phyloP scores from a whole-genome alignment of 2,888 invertebrate genomes.

The Patella ulyssiponensis region DNA sequence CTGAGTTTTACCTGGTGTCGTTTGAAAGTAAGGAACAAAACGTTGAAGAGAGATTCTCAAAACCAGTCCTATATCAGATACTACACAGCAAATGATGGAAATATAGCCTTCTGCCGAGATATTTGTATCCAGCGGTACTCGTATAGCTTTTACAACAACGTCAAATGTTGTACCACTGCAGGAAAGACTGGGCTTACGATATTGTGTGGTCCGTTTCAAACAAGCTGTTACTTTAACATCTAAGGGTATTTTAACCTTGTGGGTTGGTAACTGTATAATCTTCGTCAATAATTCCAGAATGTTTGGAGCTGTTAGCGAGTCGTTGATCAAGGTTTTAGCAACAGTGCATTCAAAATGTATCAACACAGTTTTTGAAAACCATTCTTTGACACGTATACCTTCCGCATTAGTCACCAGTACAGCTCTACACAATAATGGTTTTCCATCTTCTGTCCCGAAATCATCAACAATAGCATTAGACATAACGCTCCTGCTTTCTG shows the following conservation, averaged over 20 bases:
- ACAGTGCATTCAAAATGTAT: neutral
- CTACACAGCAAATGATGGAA: constrained; percentile 10
- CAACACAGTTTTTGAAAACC: neutral
- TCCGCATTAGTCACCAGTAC: neutral
- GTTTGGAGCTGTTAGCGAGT: neutral
- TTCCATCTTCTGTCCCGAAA: neutral
- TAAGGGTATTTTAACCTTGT: neutral
- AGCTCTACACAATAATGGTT: neutral
- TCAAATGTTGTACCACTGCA: neutral
- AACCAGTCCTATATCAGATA: constrained; percentile 15
- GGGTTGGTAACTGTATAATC: neutral
- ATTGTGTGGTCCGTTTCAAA: neutral
- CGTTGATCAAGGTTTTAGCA: neutral
- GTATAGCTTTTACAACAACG: neutral
- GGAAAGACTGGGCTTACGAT: neutral
- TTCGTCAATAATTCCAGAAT: neutral
- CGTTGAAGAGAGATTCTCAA: constrained; percentile 10
- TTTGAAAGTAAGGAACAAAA: constrained; percentile 15
- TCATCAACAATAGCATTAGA: neutral
- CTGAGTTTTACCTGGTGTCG: constrained; percentile 15
- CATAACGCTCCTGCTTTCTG: neutral
- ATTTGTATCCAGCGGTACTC: neutral
- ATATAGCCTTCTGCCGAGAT: constrained; percentile 1
- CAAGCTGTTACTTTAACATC: neutral
- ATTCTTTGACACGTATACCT: no score